Percentiles rank a stretch among this genome's conserved stretches.
Conservation (phyloP, 2,113 vertebrate species). For the Pholis gunnellus region DNA sequence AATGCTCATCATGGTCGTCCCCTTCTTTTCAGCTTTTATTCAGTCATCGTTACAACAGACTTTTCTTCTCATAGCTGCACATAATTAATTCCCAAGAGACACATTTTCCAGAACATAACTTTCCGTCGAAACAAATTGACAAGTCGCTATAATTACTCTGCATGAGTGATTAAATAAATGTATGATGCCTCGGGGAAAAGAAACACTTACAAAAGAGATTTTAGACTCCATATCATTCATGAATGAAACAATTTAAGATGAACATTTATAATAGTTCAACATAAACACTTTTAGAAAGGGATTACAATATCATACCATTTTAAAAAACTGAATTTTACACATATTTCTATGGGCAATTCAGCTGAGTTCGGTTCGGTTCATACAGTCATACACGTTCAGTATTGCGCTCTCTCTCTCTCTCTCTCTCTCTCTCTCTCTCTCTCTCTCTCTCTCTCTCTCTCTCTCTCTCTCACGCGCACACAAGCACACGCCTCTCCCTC, state of each 20-base stretch:
- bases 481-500: not conserved
- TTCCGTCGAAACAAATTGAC: not conserved
- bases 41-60: not conserved
- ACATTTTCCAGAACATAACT: not conserved
- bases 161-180: not conserved
- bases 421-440: too few relatives aligned
- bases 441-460: too few relatives aligned
- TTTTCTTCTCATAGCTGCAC: not conserved
- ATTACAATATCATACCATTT: not conserved
- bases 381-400: not conserved
- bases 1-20: not conserved
- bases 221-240: not conserved
- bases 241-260: not conserved
- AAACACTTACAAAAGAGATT: not conserved
- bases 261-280: not conserved
- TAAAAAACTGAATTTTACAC: not conserved
- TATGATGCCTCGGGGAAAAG: not conserved
- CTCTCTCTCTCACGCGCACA: too few relatives aligned
- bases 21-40: not conserved
- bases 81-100: constrained; percentile 1
- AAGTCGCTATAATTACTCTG: not conserved
- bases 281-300: not conserved
- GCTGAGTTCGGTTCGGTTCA: not conserved
- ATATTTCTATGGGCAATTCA: not conserved
- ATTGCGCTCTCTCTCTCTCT: not conserved